These are phyloP conservation scores for Sebastes hubbsi DNA, from an alignment of 2,797 vertebrate genomes.

Conservation along the genomic window DNA sequence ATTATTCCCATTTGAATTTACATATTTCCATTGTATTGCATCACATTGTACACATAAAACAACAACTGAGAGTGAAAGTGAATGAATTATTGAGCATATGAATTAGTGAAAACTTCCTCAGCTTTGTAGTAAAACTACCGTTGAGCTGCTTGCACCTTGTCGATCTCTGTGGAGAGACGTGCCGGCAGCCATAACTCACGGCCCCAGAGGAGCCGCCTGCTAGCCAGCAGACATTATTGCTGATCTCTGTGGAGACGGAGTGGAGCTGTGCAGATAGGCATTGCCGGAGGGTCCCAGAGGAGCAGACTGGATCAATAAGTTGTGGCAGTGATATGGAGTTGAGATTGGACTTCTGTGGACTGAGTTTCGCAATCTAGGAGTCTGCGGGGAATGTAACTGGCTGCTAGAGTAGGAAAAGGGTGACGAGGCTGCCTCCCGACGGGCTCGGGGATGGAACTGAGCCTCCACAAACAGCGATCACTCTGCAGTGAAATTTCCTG, in stretches of 20 bases:
- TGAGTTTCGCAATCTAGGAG: not conserved
- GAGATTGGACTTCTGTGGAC: conserved; percentile 22
- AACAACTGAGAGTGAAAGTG: not conserved
- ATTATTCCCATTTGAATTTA: conserved; percentile 56
- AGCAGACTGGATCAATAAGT: conserved; percentile 49
- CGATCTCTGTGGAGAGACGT: conserved; percentile 24
- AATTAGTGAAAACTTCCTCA: conserved; percentile 29
- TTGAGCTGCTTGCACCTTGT: conserved; percentile 27
- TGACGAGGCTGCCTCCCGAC: not conserved
- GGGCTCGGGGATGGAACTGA: not conserved
- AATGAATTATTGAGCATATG: conserved; percentile 44
- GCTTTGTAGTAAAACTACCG: conserved; percentile 1
- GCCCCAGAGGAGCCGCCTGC: conserved; percentile 25
- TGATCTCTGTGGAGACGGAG: conserved; percentile 56
- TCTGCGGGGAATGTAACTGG: conserved; percentile 20
- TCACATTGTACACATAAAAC: conserved; percentile 42
- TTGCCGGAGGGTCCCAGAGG: conserved; percentile 51
- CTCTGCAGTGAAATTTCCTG: not conserved
- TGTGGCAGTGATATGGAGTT: conserved; percentile 59
- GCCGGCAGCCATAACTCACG: conserved; percentile 34
- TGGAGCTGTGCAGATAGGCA: conserved; percentile 44
- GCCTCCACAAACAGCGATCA: not conserved
- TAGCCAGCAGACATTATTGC: conserved; percentile 48
- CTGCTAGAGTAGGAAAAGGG: conserved; percentile 7
- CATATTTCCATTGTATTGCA: conserved; percentile 59